Percentiles rank a stretch among this genome's conserved stretches.
Conservation (phyloP, 2,797 vertebrate genomes). For the Nannoperca australis region DNA sequence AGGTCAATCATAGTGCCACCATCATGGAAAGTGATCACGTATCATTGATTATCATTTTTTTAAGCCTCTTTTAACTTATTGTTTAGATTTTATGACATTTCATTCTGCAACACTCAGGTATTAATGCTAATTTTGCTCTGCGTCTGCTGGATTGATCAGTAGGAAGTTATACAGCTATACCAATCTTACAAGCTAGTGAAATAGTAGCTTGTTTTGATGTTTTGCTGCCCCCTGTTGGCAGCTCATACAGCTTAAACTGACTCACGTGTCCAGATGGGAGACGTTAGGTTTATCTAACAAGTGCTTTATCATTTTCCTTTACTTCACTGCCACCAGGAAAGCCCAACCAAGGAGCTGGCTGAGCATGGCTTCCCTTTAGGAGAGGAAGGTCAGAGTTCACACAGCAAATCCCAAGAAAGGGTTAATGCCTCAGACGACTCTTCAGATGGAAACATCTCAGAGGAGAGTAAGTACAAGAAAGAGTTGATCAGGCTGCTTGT, state of each 20-base stretch:
- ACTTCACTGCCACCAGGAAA: conserved; percentile 86
- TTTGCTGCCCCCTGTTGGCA: background rate
- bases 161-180: background rate
- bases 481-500: no score
- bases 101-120: no score
- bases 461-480: conserved; percentile 86
- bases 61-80: background rate
- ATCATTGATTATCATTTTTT: no score
- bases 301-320: background rate
- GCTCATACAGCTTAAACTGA: background rate
- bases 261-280: background rate
- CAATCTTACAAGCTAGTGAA: no score
- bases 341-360: conserved; percentile 92
- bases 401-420: conserved; percentile 66
- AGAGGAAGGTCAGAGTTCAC: conserved; percentile 72
- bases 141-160: background rate
- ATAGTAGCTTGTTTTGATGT: background rate
- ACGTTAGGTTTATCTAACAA: background rate
- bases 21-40: background rate
- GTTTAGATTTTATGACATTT: no score
- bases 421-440: conserved; percentile 78
- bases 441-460: conserved; percentile 84
- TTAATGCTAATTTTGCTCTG: no score
- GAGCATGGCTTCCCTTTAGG: conserved; percentile 85
- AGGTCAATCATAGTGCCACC: background rate